Base-by-base conservation (phyloP, 2,797 vertebrate species). In the Pogonophryne albipinna region DNA sequence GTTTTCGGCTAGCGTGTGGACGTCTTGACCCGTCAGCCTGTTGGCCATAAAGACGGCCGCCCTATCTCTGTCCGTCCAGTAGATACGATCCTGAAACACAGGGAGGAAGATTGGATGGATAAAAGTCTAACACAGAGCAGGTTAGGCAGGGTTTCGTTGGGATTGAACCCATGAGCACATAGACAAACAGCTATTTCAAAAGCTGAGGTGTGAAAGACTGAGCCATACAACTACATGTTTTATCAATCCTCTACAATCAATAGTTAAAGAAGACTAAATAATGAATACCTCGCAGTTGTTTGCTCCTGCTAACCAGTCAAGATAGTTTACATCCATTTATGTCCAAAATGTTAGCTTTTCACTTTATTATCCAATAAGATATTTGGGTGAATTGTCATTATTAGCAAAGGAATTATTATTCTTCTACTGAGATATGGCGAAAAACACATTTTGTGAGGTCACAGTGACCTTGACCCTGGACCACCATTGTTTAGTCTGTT, bases 41-140 rank as follows among this genome's bases (percentile, higher is more conserved):
- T 98, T 99, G 62, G 96, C 98, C 1, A 97, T 98, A 95, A 97
- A 98, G 82, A 99, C 97, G 0, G 98, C 96, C 47, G 98, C 97
- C 0, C 96, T 97, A 93, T 98, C 97, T 85, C 97, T 91, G 92
- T 99, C 98, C 1, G 98, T 99, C 98, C 98, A 99, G 94, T 98
- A 99, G 71, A 99, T 95, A 55, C 95, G 98, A 91, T 99, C 98
- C 98, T 99, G 82, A 83, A 78, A 86, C 75, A 81, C 49, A 65
- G 7, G 11, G 5, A 47, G 9, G 38, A 41, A 27, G 17, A 12
- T 5, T 31, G 34, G 53, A 2, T 56, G 38, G 6, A 38, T 16
- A 31, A 10, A 20, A 14, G 3, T 6, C 52, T 50, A 0, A 19
- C 5, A 44, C 52, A 50, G 16, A 10, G 20, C 20, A 20, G 12